These are phyloP conservation scores for Ichneumon xanthorius DNA, from an alignment of 2,888 invertebrate genomes.

Conservation along the genomic window DNA sequence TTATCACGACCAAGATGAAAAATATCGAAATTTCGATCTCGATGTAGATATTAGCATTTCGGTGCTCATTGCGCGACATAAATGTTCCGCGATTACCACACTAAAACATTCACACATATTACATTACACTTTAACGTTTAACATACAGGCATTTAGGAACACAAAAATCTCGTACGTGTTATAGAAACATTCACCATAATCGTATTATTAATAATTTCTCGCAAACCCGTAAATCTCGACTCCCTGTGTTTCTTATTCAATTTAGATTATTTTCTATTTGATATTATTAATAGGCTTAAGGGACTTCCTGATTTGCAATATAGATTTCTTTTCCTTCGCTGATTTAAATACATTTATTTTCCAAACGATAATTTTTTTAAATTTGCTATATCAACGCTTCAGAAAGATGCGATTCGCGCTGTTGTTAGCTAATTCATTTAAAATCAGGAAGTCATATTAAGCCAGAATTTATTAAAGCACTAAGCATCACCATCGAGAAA, in stretches of 20 bases:
- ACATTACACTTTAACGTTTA: constrained; percentile 22
- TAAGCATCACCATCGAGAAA: constrained; percentile 30
- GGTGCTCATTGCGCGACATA: constrained; percentile 26
- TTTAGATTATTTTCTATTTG: not conserved
- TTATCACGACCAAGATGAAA: constrained; percentile 8
- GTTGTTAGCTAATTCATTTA: not conserved
- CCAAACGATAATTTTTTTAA: not conserved
- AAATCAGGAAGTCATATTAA: not conserved
- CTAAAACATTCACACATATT: constrained; percentile 38
- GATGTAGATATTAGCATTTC: constrained; percentile 36
- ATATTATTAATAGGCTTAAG: not conserved
- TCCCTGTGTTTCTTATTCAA: constrained; percentile 37
- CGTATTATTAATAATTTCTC: constrained; percentile 48
- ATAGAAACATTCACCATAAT: constrained; percentile 44
- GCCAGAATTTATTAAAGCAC: constrained; percentile 4
- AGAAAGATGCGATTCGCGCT: not conserved
- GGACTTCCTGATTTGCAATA: not conserved
- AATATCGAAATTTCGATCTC: constrained; percentile 33
- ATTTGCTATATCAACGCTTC: not conserved
- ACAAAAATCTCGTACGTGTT: constrained; percentile 60
- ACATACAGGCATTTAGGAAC: constrained; percentile 62
- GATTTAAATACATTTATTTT: constrained; percentile 6
- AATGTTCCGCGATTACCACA: constrained; percentile 22
- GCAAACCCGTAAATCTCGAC: constrained; percentile 41
- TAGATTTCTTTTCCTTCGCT: not conserved